Percentiles rank a stretch among this genome's conserved stretches.
Conservation (phyloP, 2,797 vertebrate species). For the Cirrhinus molitorella region DNA sequence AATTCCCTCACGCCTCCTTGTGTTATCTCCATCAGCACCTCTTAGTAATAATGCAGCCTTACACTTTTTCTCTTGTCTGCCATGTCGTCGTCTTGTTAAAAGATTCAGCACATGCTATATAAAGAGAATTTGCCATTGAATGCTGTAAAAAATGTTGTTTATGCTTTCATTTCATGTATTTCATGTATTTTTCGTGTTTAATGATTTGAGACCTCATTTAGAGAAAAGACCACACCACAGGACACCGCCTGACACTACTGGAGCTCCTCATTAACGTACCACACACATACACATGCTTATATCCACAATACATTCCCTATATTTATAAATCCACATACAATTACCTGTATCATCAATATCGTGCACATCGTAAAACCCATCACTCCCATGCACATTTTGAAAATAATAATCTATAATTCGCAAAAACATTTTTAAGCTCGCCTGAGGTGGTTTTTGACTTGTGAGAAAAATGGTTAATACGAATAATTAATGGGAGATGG, state of each 20-base stretch:
- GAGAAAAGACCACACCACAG: constrained; percentile 38
- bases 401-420: too few relatives aligned
- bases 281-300: background rate
- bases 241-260: constrained; percentile 36
- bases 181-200: too few relatives aligned
- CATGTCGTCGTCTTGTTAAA: constrained; percentile 2
- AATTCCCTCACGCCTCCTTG: background rate
- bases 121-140: background rate
- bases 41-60: background rate
- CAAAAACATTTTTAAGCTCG: too few relatives aligned
- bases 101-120: background rate
- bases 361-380: too few relatives aligned
- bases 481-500: too few relatives aligned
- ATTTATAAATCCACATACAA: background rate
- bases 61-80: background rate
- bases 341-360: background rate
- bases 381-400: too few relatives aligned
- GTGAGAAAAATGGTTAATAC: too few relatives aligned
- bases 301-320: background rate
- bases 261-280: constrained; percentile 53
- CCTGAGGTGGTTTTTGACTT: too few relatives aligned
- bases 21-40: background rate
- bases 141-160: background rate
- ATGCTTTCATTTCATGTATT: too few relatives aligned
- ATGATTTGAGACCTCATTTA: constrained; percentile 44